phyloP scores from a whole-genome alignment of 2,113 vertebrate species.

The Pluvialis apricaria region DNA sequence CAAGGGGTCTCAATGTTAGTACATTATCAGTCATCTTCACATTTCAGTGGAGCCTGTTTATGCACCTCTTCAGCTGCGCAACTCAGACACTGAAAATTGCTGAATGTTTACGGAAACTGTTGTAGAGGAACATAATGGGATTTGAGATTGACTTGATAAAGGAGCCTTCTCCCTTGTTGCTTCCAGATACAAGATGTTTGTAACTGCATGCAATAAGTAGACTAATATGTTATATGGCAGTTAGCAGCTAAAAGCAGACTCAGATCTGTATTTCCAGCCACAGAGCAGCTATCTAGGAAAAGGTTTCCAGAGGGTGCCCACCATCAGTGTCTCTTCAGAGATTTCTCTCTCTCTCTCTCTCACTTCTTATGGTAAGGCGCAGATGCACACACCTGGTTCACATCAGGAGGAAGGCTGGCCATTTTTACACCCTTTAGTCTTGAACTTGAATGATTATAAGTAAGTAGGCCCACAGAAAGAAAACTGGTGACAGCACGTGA shows the following conservation, averaged over 20 bases:
- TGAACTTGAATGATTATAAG: neutral
- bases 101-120: slow-evolving; percentile 48
- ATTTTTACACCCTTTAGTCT: neutral
- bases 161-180: slow-evolving; percentile 42
- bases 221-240: neutral
- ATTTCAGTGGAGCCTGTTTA: slow-evolving; percentile 81
- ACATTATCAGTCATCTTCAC: slow-evolving; percentile 86
- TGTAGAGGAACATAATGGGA: slow-evolving; percentile 46
- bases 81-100: slow-evolving; percentile 58
- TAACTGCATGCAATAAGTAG: slow-evolving; percentile 9
- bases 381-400: neutral
- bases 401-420: neutral
- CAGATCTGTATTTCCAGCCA: neutral
- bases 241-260: neutral
- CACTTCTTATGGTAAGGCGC: neutral
- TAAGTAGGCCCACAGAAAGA: neutral
- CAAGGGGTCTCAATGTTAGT: slow-evolving; percentile 80
- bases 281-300: neutral
- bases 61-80: slow-evolving; percentile 64
- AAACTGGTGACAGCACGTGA: neutral
- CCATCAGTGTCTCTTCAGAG: neutral
- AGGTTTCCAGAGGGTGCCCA: neutral
- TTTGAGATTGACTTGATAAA: slow-evolving; percentile 62
- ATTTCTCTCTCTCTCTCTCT: neutral
- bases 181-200: slow-evolving; percentile 24